phyloP scores from a whole-genome alignment of 2,888 invertebrate species.

The Machimus atricapillus region DNA sequence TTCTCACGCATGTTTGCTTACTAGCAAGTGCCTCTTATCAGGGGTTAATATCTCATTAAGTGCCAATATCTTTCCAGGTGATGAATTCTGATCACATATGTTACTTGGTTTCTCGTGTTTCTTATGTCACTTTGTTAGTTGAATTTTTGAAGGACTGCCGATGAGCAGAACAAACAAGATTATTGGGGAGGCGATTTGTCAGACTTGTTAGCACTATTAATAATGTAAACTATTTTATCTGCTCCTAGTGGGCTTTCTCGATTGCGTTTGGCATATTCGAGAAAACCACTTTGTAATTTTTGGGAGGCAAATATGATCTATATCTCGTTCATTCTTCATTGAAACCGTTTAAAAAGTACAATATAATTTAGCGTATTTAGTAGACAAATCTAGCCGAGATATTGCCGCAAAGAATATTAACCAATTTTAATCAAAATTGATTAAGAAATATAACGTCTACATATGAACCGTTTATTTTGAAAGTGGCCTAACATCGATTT shows the following conservation, averaged over 20 bases:
- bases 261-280: background rate
- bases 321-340: too few species aligned
- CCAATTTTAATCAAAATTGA: too few species aligned
- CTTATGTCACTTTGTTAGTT: background rate
- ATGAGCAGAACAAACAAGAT: background rate
- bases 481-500: too few species aligned
- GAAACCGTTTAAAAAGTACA: too few species aligned
- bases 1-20: conserved; percentile 41
- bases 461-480: too few species aligned
- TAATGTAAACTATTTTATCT: background rate
- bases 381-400: too few species aligned
- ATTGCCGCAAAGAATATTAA: too few species aligned
- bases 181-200: background rate
- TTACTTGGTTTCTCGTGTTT: background rate
- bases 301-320: background rate
- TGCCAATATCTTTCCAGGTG: conserved; percentile 46
- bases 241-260: background rate
- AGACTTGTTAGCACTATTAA: conserved; percentile 19
- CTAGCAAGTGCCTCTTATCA: conserved; percentile 44
- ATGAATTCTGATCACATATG: conserved; percentile 39
- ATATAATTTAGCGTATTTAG: too few species aligned
- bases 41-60: conserved; percentile 46
- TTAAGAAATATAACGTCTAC: too few species aligned
- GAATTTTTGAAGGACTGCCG: background rate
- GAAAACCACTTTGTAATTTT: background rate